Base-by-base conservation (phyloP, 2,797 vertebrate species). In the Artibeus lituratus region DNA sequence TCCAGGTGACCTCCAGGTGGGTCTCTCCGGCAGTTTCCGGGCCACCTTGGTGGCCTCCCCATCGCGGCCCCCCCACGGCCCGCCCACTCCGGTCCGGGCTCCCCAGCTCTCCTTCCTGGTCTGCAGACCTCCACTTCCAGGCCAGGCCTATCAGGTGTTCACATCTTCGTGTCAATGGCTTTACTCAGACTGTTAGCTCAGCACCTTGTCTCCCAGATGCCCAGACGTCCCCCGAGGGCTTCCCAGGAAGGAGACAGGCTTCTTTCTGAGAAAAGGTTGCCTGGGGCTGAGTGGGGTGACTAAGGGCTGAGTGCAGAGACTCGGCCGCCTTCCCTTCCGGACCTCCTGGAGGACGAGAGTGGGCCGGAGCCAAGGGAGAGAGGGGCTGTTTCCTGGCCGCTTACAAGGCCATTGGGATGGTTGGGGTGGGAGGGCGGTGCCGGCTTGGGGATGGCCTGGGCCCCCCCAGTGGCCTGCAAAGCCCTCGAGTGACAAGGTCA, bases 101-200 rank as follows among this genome's bases (percentile, higher is more conserved):
- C 53, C 3, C 19, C 26, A 3, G n/a, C 2, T 12, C 73, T 51
- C 39, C 44, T 67, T 6, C 47, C 57, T 16, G 65, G 59, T 44
- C 62, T 14, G 22, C 10, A 42, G 37, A 3, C n/a, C 7, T 5
- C 21, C 29, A 4, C 7, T n/a, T 21, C n/a, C 73, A 32, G 44
- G 80, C 4, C 4, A 26, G 5, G 47, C 67, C 74, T 10, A 32
- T 42, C 44, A 3, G 39, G n/a, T 16, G 14, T 29, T 90, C 90
- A 53, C 67, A 78, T 57, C 62, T 69, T 3, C 2, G 62, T 22
- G 87, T 77, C 39, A 51, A 51, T 82, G 32, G 29, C 72, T 95
- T 96, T 76, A 37, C 62, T 92, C 21, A 16, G 94, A 83, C 90
- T 90, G 90, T 74, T 70, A 70, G 89, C 80, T 91, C 92, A 90